Evolutionary conservation across 2,113 vertebrate species (phyloP).

Genomic region (Datnioides undecimradiatus): DNA sequence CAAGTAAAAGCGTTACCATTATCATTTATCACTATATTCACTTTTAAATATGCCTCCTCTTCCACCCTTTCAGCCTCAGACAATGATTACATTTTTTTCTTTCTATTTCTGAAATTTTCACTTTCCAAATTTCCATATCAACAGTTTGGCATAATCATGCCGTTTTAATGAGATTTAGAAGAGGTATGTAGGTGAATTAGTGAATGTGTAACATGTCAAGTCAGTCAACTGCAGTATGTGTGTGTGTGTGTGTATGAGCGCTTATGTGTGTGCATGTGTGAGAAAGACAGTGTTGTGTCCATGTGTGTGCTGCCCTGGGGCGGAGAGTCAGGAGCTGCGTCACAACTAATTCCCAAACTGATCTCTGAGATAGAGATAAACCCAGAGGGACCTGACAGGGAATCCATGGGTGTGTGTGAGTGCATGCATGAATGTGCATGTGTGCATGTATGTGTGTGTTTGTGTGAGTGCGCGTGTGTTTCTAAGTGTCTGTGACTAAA

Average conservation of each 20-base stretch:
- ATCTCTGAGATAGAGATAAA: slow-evolving; percentile 54
- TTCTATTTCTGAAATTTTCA: background rate
- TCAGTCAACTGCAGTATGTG: slow-evolving; percentile 3
- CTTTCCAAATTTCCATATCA: background rate
- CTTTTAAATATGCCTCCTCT: background rate
- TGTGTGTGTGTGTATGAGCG: slow-evolving; percentile 9
- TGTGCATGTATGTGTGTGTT: too few species aligned
- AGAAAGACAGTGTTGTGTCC: background rate
- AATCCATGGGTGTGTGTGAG: background rate
- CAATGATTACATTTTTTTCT: background rate
- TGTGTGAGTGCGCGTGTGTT: slow-evolving; percentile 14
- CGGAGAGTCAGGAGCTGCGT: slow-evolving; percentile 38
- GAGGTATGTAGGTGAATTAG: background rate
- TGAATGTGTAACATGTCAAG: background rate
- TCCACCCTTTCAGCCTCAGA: background rate
- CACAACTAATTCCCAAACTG: slow-evolving; percentile 56
- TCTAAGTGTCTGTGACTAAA: slow-evolving; percentile 25
- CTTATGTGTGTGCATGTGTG: slow-evolving; percentile 1
- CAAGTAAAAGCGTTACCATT: background rate
- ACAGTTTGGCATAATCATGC: background rate
- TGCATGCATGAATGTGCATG: too few species aligned
- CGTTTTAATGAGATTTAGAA: background rate
- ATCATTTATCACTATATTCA: background rate
- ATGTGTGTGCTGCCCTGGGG: slow-evolving; percentile 14
- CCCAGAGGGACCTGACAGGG: background rate